Base-by-base conservation (phyloP, 2,888 invertebrate genomes). In the Aspidapion aeneum region DNA sequence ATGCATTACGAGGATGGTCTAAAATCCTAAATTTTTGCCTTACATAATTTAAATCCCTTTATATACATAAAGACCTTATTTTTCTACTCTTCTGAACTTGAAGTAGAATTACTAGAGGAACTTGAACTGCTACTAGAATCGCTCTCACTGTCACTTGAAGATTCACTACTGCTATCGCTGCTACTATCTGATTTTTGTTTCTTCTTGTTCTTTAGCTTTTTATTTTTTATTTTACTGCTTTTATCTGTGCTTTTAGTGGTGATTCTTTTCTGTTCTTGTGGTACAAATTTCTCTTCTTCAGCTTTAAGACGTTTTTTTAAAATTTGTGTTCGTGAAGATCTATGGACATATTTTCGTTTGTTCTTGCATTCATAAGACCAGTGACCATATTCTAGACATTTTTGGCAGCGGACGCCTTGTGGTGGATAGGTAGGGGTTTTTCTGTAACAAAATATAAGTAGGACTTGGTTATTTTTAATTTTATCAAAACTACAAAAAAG, bases 351-450 rank as follows among this genome's bases (percentile, higher is more conserved):
- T 81, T 96, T 96, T 66, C 96, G 85, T 79, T 96, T 95, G 16
- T 91, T 91, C 70, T 88, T 93, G 77, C 96, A 97, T 79, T 96
- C 93, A 74, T 93, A 97, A 65, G 94, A 95, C 94, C 95, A 97
- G 78, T 97, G 96, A 0, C 96, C 96, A 74, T 88, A 88, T 79
- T 95, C 91, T 57, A 96, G 81, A 76, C 96, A 97, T 81, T 96
- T 96, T 78, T 96, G 96, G 77, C 96, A 97, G 20, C 92, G 86
- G 65, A 91, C 86, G 12, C 90, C 90, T 78, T 90, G 88, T 49
- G 78, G 77, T 0, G 91, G 90, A 78, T 88, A 89, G 0, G 85
- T 85, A 17, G 86, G 83, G 35, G 86, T 85, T 74, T 87, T 79
- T 65, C 86, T 86, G 60, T 84, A 86, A 69, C 55, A n/a, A 61